phyloP scores from a whole-genome alignment of 2,888 invertebrate species.

The Cryptocephalus moraei region DNA sequence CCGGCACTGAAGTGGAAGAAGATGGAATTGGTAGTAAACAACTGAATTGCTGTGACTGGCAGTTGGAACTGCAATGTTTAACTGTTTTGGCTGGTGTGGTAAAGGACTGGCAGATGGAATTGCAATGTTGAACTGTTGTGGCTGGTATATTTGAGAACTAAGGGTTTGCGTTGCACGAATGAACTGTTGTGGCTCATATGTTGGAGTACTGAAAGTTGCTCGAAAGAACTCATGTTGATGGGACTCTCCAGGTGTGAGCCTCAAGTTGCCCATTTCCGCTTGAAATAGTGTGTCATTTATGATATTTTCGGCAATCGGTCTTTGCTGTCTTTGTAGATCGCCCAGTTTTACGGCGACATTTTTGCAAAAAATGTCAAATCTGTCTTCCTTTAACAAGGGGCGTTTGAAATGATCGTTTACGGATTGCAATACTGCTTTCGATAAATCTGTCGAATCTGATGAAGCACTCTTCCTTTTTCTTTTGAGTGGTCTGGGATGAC shows the following conservation, averaged over 20 bases:
- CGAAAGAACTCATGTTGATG: not conserved
- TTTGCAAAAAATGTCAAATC: slow-evolving; percentile 10
- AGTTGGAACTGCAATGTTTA: no score
- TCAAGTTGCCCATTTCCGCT: slow-evolving; percentile 11
- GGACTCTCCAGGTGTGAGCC: not conserved
- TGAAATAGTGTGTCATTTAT: slow-evolving; percentile 12
- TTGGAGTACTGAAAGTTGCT: not conserved
- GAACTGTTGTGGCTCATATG: not conserved
- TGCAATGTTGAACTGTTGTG: no score
- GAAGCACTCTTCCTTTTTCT: slow-evolving; percentile 3
- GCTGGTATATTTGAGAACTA: no score
- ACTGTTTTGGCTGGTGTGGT: no score
- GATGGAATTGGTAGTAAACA: no score
- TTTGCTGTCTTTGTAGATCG: slow-evolving; percentile 7
- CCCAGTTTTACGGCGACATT: slow-evolving; percentile 11
- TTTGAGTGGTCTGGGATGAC: no score
- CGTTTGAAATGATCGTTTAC: slow-evolving; percentile 4
- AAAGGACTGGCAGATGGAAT: no score
- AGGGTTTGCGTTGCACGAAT: no score
- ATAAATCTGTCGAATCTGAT: not conserved
- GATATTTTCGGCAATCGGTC: slow-evolving; percentile 10
- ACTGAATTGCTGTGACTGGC: no score
- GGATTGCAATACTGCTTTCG: slow-evolving; percentile 3
- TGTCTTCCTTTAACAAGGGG: slow-evolving; percentile 6
- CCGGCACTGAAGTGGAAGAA: no score